phyloP scores from a whole-genome alignment of 2,113 vertebrate species.

The Chaetodon trifascialis region DNA sequence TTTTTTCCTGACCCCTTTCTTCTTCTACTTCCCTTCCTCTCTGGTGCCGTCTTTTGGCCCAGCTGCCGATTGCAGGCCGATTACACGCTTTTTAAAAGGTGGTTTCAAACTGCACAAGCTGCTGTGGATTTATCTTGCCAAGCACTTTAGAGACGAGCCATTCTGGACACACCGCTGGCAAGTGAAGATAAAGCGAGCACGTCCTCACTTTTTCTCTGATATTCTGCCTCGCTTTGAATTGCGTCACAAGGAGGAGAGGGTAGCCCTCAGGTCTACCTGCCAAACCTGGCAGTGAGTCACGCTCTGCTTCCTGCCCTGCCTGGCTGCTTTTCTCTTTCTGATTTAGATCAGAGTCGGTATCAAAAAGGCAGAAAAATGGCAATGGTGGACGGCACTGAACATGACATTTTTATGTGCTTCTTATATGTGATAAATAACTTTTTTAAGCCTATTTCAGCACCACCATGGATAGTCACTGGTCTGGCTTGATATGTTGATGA shows the following conservation, averaged over 20 bases:
- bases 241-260: slow-evolving; percentile 59
- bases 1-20: slow-evolving; percentile 11
- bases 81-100: slow-evolving; percentile 44
- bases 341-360: slow-evolving; percentile 11
- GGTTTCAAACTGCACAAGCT: slow-evolving; percentile 35
- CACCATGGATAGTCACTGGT: slow-evolving; percentile 1
- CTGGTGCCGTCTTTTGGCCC: slow-evolving; percentile 17
- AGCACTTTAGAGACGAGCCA: slow-evolving; percentile 32
- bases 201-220: neutral
- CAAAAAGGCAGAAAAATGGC: slow-evolving; percentile 11
- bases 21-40: neutral
- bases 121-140: slow-evolving; percentile 47
- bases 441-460: neutral
- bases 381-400: slow-evolving; percentile 1
- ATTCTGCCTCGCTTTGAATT: slow-evolving; percentile 28
- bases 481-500: neutral
- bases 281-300: slow-evolving; percentile 57
- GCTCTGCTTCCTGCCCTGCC: slow-evolving; percentile 27
- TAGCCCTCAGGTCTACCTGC: slow-evolving; percentile 63
- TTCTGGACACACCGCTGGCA: slow-evolving; percentile 47
- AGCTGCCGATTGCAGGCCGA: slow-evolving; percentile 13
- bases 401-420: neutral
- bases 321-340: slow-evolving; percentile 26
- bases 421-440: neutral
- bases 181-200: slow-evolving; percentile 33